Conservation (phyloP, 2,797 vertebrate species). For the Macropus fuliginosus region DNA sequence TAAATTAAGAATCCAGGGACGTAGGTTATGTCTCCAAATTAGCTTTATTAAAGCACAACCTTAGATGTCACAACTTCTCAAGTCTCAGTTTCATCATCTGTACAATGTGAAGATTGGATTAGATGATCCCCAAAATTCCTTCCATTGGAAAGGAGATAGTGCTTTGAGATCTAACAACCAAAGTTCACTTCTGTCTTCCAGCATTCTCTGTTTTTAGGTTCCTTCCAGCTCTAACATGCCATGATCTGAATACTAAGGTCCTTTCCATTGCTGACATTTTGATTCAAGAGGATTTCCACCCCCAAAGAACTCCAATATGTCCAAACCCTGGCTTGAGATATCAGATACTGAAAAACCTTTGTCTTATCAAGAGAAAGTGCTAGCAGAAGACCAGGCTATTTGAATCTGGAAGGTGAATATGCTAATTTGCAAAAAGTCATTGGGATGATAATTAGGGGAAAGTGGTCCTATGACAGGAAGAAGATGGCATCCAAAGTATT, state of each 20-base stretch:
- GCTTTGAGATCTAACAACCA: not conserved
- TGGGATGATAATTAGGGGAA: conserved; percentile 7
- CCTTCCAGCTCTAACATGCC: not conserved
- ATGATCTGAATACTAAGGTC: not conserved
- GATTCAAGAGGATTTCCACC: not conserved
- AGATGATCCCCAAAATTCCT: not conserved
- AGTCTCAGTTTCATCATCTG: not conserved
- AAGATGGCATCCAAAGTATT: not conserved
- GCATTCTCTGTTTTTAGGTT: not conserved
- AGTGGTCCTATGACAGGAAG: not conserved
- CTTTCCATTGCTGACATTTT: not conserved
- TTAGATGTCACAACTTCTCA: not conserved
- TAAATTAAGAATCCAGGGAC: not conserved
- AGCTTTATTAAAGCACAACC: not conserved
- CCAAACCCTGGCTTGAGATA: not conserved
- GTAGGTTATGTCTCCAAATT: not conserved
- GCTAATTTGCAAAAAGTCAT: conserved; percentile 42
- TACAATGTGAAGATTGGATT: not conserved
- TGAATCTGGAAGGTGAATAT: conserved; percentile 34
- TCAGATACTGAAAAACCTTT: not conserved
- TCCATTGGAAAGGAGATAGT: not conserved
- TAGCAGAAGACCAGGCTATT: conserved; percentile 2
- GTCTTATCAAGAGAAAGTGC: not conserved
- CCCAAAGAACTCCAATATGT: not conserved
- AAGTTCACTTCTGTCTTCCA: not conserved